Percentiles rank a stretch among this genome's conserved stretches.
Conservation (phyloP, 1,140 invertebrate species). For the Euborellia annulipes region DNA sequence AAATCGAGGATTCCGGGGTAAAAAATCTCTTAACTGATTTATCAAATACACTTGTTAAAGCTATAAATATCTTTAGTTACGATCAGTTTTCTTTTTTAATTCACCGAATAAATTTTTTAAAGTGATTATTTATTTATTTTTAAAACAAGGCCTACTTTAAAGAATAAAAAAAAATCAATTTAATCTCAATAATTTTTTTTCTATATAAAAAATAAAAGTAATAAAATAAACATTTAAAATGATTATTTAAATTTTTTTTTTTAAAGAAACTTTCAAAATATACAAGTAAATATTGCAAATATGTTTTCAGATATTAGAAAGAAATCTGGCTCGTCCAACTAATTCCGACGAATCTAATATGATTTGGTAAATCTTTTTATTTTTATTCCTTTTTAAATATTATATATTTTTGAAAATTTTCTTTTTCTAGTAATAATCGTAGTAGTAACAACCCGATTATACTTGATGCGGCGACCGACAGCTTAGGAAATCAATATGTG, state of each 20-base stretch:
- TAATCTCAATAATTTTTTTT: too few species aligned
- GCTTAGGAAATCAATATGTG: conserved; percentile 35
- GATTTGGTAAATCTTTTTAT: neutral
- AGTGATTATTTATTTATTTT: conserved; percentile 4
- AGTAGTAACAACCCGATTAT: conserved; percentile 13
- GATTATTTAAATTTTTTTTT: neutral
- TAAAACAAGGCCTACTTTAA: conserved; percentile 27
- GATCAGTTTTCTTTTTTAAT: conserved; percentile 5
- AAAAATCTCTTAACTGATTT: conserved; percentile 17
- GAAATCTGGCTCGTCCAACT: too few species aligned
- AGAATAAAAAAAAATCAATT: conserved; percentile 25
- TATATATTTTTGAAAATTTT: neutral
- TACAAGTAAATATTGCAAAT: neutral
- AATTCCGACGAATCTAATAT: too few species aligned
- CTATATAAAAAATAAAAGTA: conserved; percentile 5
- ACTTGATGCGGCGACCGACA: conserved; percentile 21
- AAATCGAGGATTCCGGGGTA: conserved; percentile 57
- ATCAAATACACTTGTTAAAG: neutral
- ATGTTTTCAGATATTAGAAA: conserved; percentile 1
- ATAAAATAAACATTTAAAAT: too few species aligned
- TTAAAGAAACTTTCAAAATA: neutral
- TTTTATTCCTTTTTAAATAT: neutral
- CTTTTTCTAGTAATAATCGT: conserved; percentile 4
- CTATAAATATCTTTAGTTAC: conserved; percentile 9
- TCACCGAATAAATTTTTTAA: neutral